Percentiles rank a stretch among this genome's conserved stretches.
phyloP scores from a whole-genome alignment of 2,113 vertebrate genomes.

The Scolopax mira region DNA sequence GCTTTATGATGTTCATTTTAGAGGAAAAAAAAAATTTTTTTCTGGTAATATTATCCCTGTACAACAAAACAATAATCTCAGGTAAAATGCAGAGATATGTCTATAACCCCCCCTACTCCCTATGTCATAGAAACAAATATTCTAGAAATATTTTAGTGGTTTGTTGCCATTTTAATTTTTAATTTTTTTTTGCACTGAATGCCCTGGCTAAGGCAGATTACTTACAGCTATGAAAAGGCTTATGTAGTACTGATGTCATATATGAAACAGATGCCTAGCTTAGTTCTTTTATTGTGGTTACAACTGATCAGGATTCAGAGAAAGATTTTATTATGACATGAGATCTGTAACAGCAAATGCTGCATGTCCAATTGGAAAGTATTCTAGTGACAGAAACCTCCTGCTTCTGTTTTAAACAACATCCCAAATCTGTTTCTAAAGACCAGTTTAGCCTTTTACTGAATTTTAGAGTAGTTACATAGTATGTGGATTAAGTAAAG shows the following conservation, averaged over 20 bases:
- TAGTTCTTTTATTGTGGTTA: neutral
- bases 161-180: neutral
- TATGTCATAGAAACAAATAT: neutral
- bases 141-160: neutral
- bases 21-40: neutral
- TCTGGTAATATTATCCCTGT: neutral
- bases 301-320: neutral
- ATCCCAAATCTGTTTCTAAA: neutral
- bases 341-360: neutral
- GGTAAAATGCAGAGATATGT: neutral
- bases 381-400: neutral
- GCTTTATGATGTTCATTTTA: neutral
- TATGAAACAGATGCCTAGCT: neutral
- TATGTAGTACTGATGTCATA: neutral
- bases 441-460: neutral
- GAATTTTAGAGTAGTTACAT: neutral
- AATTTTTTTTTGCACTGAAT: neutral
- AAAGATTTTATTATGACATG: neutral
- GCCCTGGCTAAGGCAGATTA: neutral
- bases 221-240: neutral
- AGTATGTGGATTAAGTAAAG: neutral
- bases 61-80: neutral
- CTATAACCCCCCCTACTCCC: fast-evolving
- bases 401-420: neutral
- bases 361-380: neutral